Conservation (phyloP, 1,140 invertebrate genomes). For the Uloborus diversus region DNA sequence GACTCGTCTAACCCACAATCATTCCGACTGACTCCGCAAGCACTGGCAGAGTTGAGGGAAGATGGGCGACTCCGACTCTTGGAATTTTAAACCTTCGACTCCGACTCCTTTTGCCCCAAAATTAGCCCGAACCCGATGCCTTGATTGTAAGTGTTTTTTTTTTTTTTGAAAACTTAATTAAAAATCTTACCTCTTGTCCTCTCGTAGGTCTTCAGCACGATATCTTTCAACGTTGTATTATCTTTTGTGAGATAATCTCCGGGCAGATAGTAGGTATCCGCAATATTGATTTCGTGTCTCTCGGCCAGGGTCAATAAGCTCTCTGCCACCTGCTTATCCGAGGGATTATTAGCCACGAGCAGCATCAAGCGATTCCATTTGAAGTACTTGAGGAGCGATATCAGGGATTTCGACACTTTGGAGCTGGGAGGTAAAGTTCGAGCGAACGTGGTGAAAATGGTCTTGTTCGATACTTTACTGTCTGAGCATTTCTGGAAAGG, state of each 20-base stretch:
- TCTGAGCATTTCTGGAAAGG: conserved; percentile 82
- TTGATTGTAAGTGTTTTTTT: no score
- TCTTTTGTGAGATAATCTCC: conserved; percentile 56
- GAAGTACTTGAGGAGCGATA: conserved; percentile 76
- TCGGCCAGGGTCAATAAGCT: conserved; percentile 72
- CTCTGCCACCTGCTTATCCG: conserved; percentile 74
- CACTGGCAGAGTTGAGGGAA: no score
- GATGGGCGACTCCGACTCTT: no score
- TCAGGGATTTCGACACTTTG: conserved; percentile 71
- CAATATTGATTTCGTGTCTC: conserved; percentile 72
- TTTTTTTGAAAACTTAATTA: no score
- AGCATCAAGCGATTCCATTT: conserved; percentile 75
- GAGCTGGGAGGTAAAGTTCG: conserved; percentile 84
- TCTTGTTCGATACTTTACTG: conserved; percentile 76
- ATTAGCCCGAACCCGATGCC: no score
- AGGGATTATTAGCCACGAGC: conserved; percentile 73
- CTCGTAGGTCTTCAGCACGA: conserved; percentile 57
- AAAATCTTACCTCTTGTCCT: conserved; percentile 58
- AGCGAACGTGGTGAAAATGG: conserved; percentile 82
- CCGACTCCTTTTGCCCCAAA: no score
- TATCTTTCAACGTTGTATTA: conserved; percentile 51
- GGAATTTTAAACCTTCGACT: no score
- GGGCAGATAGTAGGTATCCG: conserved; percentile 67
- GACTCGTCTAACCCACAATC: no score
- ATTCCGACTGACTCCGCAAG: no score